Evolutionary conservation across 2,797 vertebrate species (phyloP), one percentile per base, ranked within the genome.

Genomic region (Mormyrops attenuatus): DNA sequence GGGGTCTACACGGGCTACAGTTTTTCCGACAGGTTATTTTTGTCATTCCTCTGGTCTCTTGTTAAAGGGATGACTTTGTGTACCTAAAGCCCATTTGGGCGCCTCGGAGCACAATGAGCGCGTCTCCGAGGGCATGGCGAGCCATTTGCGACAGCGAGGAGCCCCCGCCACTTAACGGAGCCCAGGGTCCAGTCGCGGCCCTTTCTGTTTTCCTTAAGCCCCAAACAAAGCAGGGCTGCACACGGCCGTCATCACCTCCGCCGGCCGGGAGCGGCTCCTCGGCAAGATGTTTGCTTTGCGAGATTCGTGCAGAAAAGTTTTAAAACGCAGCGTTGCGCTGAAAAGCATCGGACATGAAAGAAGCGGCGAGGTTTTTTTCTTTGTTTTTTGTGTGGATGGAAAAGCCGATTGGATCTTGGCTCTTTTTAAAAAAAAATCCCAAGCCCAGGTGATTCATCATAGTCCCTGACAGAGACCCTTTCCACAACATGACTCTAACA

Each of bases 271-370:
- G 92, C 90, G 50, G 91, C 88, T 89, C 92, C 92, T 90, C 90
- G 88, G 86, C 50, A 88, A 93, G 92, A 93, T 93, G 91, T 93
- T 94, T 93, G 92, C 93, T 93, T 94, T 94, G 92, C 44, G 60
- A 92, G 91, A 88, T 88, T 90, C 85, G 5, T 1, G 41, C 89
- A 92, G 91, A 89, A 89, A 87, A 34, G 82, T 50, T 88, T 89
- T 88, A 91, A 92, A 92, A 89, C 90, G 47, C 30, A 13, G 7
- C 90, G 90, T 90, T 90, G 90, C 85, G 73, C 82, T 92, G 90
- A 93, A 89, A 87, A 87, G 52, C 52, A 22, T 20, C 80, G 52
- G 89, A 93, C 91, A 86, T 92, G 93, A 95, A 94, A 93, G 93
- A 93, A 92, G 91, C 52, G 90, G 91, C 11, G 4, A 15, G 4